phyloP scores from a whole-genome alignment of 2,797 vertebrate genomes.

The Leptoclinus maculatus region DNA sequence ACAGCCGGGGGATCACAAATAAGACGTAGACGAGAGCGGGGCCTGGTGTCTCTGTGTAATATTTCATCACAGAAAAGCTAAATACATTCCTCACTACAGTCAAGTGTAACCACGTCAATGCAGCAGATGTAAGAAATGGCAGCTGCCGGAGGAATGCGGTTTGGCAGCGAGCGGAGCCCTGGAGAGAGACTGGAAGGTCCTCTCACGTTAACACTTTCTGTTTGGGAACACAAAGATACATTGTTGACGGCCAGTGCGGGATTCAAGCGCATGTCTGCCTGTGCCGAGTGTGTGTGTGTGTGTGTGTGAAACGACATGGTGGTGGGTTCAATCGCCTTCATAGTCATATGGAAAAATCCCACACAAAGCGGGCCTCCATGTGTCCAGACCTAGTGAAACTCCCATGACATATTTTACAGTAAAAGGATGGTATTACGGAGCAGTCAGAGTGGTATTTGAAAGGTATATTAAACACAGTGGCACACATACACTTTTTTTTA shows the following conservation, averaged over 20 bases:
- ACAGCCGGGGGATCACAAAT: constrained; percentile 78
- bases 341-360: constrained; percentile 35
- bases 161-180: constrained; percentile 71
- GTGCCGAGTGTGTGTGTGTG: neutral
- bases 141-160: constrained; percentile 84
- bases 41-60: constrained; percentile 78
- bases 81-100: constrained; percentile 83
- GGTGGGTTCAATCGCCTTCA: constrained; percentile 30
- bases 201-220: constrained; percentile 78
- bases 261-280: constrained; percentile 28
- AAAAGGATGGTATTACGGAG: constrained; percentile 35
- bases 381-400: constrained; percentile 31
- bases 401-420: constrained; percentile 34
- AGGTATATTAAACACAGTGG: constrained; percentile 44
- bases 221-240: constrained; percentile 72
- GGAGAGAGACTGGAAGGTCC: constrained; percentile 71
- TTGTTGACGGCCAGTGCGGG: constrained; percentile 53
- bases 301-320: neutral
- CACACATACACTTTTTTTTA: constrained; percentile 28
- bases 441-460: constrained; percentile 30
- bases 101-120: constrained; percentile 83
- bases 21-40: constrained; percentile 70
- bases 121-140: constrained; percentile 86
- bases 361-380: constrained; percentile 19
- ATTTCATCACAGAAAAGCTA: constrained; percentile 84